Base-by-base conservation (phyloP, 1,140 invertebrate genomes). In the Eriosoma lanigerum region DNA sequence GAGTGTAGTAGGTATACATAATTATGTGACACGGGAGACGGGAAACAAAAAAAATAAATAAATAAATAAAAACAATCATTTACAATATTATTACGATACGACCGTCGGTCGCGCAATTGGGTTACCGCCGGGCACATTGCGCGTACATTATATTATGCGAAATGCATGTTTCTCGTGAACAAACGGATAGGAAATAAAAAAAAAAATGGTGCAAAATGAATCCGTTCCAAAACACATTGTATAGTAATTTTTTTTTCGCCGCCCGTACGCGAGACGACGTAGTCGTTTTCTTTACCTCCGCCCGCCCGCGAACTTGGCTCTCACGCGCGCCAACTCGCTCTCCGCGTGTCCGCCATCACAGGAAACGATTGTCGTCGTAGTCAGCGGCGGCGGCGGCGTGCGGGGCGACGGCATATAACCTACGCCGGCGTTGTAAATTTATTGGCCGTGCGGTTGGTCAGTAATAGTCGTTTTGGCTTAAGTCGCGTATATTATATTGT, bases 391-490 rank as follows among this genome's bases (percentile, higher is more conserved):
- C 26, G 29, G 50, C 50, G 68, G 50, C 10, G 21, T 24, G 4
- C 15, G 75, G 44, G 1, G 24, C 13, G 64, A 19, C 48, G 21
- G 46, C 46, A 50, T n/a, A 19, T 17, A 13, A 12, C 29, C 26
- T 5, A 32, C 26, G 58, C 29, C 29, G 58, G 26, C 26, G 9
- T 52, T 32, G 48, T 52, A 68, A 68, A 68, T 72, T 72, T 72
- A 72, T 72, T 72, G 48, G 38, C 24, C 54, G 56, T 78, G 56
- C 56, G 75, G 75, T 62, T 78, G 75, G 75, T 78, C 75, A 78
- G 75, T 78, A 78, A 78, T 78, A 62, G 38, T 21, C 21, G 75
- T 78, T 78, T 78, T 62, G 56, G 75, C 75, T 21, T 56, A 60
- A 78, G 46, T 72, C 26, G 12, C 56, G 29, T 44, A 1, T 24